Evolutionary conservation across 2,113 vertebrate genomes (phyloP).

Genomic region (Pipra filicauda): DNA sequence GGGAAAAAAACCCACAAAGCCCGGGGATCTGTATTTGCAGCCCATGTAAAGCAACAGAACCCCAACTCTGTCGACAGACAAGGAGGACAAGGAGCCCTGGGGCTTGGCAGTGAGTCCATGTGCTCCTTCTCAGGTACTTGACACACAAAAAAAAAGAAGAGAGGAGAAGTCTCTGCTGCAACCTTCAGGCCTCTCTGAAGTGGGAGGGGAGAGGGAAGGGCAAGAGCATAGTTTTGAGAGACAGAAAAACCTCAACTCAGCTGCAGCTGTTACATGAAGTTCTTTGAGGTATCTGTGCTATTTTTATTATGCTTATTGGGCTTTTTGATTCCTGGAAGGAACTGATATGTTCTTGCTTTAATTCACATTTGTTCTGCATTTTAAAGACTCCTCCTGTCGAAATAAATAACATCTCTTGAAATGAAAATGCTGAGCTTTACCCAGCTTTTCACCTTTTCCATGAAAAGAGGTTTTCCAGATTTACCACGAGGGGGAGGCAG

Average conservation of each 20-base stretch:
- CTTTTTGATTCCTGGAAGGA: background rate
- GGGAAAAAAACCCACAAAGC: background rate
- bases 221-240: background rate
- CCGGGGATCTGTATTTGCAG: background rate
- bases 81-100: background rate
- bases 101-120: background rate
- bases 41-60: background rate
- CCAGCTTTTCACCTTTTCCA: background rate
- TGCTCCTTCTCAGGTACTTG: background rate
- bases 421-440: background rate
- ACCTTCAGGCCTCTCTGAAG: background rate
- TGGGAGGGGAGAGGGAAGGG: background rate
- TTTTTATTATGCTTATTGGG: background rate
- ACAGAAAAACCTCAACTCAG: background rate
- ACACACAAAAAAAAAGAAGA: background rate
- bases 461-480: background rate
- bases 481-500: conserved; percentile 50
- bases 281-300: background rate
- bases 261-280: background rate
- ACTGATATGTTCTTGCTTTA: background rate
- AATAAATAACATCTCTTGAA: background rate
- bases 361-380: background rate
- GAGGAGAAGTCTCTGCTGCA: background rate
- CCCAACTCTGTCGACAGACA: background rate
- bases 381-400: background rate